Evolutionary conservation across 2,888 invertebrate genomes (phyloP), one percentile per base, ranked within the genome.

Genomic region (Drosophila niveifrons): DNA sequence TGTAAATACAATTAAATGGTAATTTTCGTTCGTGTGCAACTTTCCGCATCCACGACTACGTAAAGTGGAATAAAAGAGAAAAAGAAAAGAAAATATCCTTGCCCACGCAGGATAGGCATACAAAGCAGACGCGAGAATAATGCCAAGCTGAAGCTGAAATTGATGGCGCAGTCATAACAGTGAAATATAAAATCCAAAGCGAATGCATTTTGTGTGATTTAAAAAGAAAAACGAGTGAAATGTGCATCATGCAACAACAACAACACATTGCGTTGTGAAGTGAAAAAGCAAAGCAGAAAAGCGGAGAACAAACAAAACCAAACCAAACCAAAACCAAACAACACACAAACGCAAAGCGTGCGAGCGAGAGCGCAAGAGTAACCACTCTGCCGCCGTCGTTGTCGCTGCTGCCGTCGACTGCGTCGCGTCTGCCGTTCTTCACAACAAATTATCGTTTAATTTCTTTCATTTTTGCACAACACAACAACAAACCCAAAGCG

Each of bases 361-460:
- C 50, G 51, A 56, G 79, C 31, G 58, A 57, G 67, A 56, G 51
- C 46, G 53, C 47, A 7, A 53, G 63, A 56, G 68, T 59, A 53
- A 66, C 56, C 59, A 65, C 67, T 72, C 72, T 41, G 65, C 28
- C 41, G n/a, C 36, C n/a, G 36, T 4, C 36, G 11, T 36, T n/a
- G 36, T 36, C 36, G 36, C 36, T 36, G 36, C 36, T 36, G 58
- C 15, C 64, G 43, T 18, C 62, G 58, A 28, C 53, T 36, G 48
- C 55, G 64, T 31, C 46, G 18, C 50, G 64, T 73, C 61, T 63
- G 73, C 47, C 66, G 83, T 68, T 75, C 71, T 68, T 75, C 71
- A 69, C 82, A 83, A 81, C 80, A 85, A 83, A 88, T 88, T 88
- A 88, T 83, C 83, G 72, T 78, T 85, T 80, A 83, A 83, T 86